Percentiles rank a stretch among this genome's conserved stretches.
Conservation (phyloP, 2,888 invertebrate genomes). For the Plagodis dolabraria region DNA sequence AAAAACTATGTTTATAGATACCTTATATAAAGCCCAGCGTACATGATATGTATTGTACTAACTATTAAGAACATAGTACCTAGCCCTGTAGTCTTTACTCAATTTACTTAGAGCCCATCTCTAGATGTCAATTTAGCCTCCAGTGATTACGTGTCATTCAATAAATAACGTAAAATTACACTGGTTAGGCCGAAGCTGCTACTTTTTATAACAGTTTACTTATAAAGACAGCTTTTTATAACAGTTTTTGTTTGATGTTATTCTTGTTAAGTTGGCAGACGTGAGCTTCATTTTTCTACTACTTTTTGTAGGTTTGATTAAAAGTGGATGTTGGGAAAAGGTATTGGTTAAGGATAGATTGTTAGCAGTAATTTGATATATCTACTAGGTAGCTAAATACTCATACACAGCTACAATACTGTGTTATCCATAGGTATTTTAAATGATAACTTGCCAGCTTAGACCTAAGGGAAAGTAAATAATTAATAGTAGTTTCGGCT, state of each 20-base stretch:
- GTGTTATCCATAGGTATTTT: no score
- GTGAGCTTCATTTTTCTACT: not conserved
- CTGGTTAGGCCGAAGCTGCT: not conserved
- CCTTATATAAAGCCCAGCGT: no score
- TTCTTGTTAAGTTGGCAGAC: conserved; percentile 7
- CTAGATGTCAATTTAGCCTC: not conserved
- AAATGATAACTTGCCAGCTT: no score
- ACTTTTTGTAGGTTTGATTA: conserved; percentile 3
- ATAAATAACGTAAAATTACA: conserved; percentile 22
- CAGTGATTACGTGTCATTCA: conserved; percentile 29
- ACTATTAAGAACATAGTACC: no score
- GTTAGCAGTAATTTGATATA: no score
- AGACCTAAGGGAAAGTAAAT: no score
- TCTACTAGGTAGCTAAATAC: no score
- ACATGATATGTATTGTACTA: no score
- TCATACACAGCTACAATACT: no score
- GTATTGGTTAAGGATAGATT: not conserved
- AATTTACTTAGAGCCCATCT: not conserved
- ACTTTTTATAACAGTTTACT: conserved; percentile 7
- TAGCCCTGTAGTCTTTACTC: no score
- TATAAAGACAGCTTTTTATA: not conserved
- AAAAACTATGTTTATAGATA: no score
- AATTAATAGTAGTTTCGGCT: no score
- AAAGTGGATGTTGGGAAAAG: not conserved
- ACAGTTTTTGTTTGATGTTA: conserved; percentile 4